Evolutionary conservation across 35 echinoderm and acorn worm species (phyloP), one percentile per base, ranked within the genome.

Genomic region (Ophiothrix spiculata): DNA sequence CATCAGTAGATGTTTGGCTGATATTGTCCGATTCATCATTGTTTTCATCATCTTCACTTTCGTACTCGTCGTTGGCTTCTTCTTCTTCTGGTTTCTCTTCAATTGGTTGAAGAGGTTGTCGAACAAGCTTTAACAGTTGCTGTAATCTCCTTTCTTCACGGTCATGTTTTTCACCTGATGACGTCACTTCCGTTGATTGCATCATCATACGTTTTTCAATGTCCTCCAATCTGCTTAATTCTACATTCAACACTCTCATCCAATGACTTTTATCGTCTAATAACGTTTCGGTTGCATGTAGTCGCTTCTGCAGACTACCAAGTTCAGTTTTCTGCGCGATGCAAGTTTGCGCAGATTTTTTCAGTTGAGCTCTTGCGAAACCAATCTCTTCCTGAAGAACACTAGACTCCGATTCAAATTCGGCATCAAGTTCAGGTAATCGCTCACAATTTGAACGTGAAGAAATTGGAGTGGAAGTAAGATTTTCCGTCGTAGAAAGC

Each of bases 301-400:
- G 32, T 10, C 33, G 21, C 19, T 85, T 75, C 4, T 89, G 87
- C 75, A 89, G 63, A 15, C 14, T 77, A 56, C 80, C 49, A 29
- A 93, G 31, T 80, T 93, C 82, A 16, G 56, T 81, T 77, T 63
- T 77, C 77, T 86, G 78, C 23, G 77, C 92, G 11, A 81, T 38
- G 21, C 39, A 54, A 16, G 74, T 75, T 28, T 82, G 39, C 0
- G 83, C 77, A 33, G 77, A 38, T 49, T 56, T 76, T 32, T 90
- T 78, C 64, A 86, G 75, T 41, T 75, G 86, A 0, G 77, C 73
- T 36, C 80, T 75, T 29, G 82, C 80, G 79, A 80, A 69, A 46
- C 83, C 82, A 33, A 80, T 81, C n/a, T 86, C 29, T 15, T 69
- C 60, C 17, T 69, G 16, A 69, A 28, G 25, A 15, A 49, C 19